A percentile compares a stretch with the other conserved stretches of the same genome.
These are phyloP conservation scores for Sitobion miscanthi DNA, from an alignment of 1,140 invertebrate species.

Conservation along the genomic window DNA sequence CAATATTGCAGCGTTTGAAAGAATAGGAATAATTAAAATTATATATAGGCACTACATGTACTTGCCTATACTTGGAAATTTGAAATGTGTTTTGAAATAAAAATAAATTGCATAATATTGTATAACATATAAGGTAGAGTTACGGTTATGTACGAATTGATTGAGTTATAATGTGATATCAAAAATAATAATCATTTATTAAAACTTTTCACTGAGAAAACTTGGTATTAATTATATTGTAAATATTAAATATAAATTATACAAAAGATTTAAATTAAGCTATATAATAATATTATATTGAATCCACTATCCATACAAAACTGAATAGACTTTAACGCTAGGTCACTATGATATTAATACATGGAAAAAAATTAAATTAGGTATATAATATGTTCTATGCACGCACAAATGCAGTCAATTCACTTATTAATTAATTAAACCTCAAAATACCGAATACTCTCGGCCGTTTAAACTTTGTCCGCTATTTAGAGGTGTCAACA, in stretches of 20 bases:
- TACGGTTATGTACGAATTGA: neutral
- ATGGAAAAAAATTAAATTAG: neutral
- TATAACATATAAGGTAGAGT: neutral
- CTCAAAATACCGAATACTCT: no score
- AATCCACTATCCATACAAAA: neutral
- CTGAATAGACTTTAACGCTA: slow-evolving; percentile 33
- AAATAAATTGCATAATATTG: neutral
- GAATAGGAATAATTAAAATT: neutral
- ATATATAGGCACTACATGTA: neutral
- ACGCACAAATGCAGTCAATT: no score
- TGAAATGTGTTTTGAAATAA: neutral
- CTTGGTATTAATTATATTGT: neutral
- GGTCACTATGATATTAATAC: neutral
- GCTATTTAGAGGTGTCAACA: no score
- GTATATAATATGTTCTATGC: no score
- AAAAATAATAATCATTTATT: slow-evolving; percentile 1
- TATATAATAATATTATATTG: no score
- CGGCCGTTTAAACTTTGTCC: no score
- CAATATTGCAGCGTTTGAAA: neutral
- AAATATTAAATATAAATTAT: neutral
- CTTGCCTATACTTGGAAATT: neutral
- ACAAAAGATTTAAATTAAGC: neutral
- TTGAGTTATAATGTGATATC: neutral
- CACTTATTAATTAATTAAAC: no score
- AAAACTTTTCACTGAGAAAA: neutral